phyloP scores from a whole-genome alignment of 2,888 invertebrate species.

The Harpalus rufipes region DNA sequence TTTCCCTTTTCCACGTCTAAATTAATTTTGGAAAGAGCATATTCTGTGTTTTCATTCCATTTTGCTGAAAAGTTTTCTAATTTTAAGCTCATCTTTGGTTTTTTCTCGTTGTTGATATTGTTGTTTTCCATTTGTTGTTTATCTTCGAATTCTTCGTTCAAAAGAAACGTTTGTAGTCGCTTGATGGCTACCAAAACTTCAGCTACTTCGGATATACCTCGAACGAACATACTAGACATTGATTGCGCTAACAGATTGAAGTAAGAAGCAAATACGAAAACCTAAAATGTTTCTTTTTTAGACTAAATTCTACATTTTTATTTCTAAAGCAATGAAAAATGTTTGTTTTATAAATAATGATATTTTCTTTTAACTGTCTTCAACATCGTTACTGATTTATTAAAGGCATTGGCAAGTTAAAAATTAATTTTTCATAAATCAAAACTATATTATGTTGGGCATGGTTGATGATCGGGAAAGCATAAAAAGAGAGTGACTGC shows the following conservation, averaged over 20 bases:
- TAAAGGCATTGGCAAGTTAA: too few relatives aligned
- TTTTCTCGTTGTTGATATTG: constrained; percentile 71
- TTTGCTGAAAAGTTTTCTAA: constrained; percentile 74
- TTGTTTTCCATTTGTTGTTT: constrained; percentile 69
- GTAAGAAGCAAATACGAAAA: constrained; percentile 80
- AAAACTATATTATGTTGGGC: too few relatives aligned
- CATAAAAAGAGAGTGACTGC: too few relatives aligned
- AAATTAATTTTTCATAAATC: too few relatives aligned
- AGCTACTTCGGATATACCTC: constrained; percentile 77
- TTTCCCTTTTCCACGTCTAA: constrained; percentile 72
- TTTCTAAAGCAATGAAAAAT: neutral
- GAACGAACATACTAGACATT: constrained; percentile 80
- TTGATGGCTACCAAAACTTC: constrained; percentile 77
- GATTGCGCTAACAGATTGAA: constrained; percentile 80
- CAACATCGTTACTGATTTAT: too few relatives aligned
- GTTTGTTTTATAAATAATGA: too few relatives aligned
- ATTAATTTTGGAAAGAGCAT: constrained; percentile 73
- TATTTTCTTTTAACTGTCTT: too few relatives aligned
- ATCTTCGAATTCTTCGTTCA: constrained; percentile 74
- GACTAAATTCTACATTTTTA: neutral
- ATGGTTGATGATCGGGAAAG: too few relatives aligned
- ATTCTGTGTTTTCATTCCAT: constrained; percentile 74
- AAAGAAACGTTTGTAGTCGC: constrained; percentile 75
- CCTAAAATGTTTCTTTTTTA: constrained; percentile 71
- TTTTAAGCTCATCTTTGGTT: constrained; percentile 62